These are phyloP conservation scores for Pithys albifrons DNA, from an alignment of 2,113 vertebrate genomes.

Conservation along the genomic window DNA sequence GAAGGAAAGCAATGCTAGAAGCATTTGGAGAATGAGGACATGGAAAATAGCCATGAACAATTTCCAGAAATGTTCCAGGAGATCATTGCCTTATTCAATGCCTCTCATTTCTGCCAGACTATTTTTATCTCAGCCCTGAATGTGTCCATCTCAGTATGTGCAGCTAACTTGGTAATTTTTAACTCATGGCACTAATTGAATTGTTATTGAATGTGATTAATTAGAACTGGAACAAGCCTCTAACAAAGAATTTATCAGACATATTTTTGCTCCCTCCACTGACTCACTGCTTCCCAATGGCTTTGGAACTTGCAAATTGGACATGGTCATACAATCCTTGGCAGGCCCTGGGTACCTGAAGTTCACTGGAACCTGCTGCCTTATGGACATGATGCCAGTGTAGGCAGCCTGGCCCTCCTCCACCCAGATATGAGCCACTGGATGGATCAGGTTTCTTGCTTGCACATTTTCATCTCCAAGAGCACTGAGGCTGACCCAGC, in stretches of 20 bases:
- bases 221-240: slow-evolving; percentile 31
- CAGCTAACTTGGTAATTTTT: slow-evolving; percentile 58
- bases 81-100: slow-evolving; percentile 21
- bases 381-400: not conserved
- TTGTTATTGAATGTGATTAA: slow-evolving; percentile 60
- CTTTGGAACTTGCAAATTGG: not conserved
- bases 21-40: not conserved
- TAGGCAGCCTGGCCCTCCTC: not conserved
- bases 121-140: slow-evolving; percentile 12
- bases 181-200: slow-evolving; percentile 54
- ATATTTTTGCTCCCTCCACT: not conserved
- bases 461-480: not conserved
- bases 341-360: not conserved
- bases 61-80: slow-evolving; percentile 40
- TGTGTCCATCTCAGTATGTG: not conserved
- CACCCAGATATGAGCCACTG: not conserved
- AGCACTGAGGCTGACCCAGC: not conserved
- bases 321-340: not conserved
- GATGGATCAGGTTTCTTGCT: not conserved
- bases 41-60: slow-evolving; percentile 14
- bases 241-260: slow-evolving; percentile 44
- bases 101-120: slow-evolving; percentile 31
- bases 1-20: not conserved
- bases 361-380: not conserved
- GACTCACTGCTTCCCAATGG: not conserved